Percentiles rank a stretch among this genome's conserved stretches.
Evolutionary conservation across 2,797 vertebrate genomes (phyloP).

Genomic region (Masticophis lateralis): DNA sequence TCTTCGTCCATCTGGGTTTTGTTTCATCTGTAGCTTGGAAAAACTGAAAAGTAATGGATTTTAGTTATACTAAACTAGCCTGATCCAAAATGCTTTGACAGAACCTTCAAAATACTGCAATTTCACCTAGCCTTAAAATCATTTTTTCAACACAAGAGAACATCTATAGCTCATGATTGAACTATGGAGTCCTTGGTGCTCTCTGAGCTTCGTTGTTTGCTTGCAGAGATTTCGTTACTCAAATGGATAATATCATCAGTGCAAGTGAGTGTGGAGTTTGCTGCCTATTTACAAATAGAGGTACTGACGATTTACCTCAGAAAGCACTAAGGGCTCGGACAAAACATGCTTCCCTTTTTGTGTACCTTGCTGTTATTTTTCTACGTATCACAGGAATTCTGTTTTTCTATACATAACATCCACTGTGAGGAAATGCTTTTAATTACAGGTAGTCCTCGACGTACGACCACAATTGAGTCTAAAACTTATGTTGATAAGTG

Average conservation of each 20-base stretch:
- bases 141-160: background rate
- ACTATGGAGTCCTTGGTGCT: background rate
- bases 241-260: background rate
- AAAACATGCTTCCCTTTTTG: background rate
- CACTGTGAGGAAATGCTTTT: background rate
- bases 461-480: no score
- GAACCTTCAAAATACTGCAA: background rate
- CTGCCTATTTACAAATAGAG: background rate
- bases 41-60: background rate
- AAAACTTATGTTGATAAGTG: no score
- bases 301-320: background rate
- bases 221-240: background rate
- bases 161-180: background rate
- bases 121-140: background rate
- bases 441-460: background rate
- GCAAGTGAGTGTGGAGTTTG: background rate
- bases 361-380: background rate
- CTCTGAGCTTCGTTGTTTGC: background rate
- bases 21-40: background rate
- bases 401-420: conserved; percentile 3
- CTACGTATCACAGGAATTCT: background rate
- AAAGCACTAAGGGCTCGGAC: background rate
- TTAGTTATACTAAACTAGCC: background rate
- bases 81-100: background rate
- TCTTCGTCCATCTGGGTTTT: background rate